These are phyloP conservation scores for Sepioteuthis lessoniana DNA, from an alignment of 2,888 invertebrate genomes.

Conservation along the genomic window DNA sequence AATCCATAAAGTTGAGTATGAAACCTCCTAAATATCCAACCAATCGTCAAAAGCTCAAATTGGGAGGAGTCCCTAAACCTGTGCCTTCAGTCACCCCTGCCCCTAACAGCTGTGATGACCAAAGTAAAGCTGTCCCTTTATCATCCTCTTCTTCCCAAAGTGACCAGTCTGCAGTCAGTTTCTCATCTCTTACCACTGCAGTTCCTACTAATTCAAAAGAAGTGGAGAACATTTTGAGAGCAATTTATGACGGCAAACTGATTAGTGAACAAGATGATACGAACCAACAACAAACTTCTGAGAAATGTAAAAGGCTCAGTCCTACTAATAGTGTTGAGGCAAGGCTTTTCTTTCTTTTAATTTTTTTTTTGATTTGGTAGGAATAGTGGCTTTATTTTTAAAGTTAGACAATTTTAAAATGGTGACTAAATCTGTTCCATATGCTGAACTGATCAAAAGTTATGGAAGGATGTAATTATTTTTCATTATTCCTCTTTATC, in stretches of 20 bases:
- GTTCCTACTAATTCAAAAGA: neutral
- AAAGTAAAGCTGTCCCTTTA: neutral
- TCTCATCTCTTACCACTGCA: neutral
- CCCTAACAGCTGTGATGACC: neutral
- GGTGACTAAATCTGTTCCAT: too few relatives aligned
- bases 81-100: neutral
- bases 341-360: neutral
- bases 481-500: too few relatives aligned
- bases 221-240: constrained; percentile 35
- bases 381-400: too few relatives aligned
- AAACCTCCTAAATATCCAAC: neutral
- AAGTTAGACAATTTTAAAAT: too few relatives aligned
- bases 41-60: constrained; percentile 2
- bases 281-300: neutral
- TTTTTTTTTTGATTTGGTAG: too few relatives aligned
- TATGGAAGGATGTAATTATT: too few relatives aligned
- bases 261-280: neutral
- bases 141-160: neutral
- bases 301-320: neutral
- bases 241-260: neutral
- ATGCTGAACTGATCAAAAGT: too few relatives aligned
- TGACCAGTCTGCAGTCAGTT: neutral
- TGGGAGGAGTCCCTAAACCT: neutral
- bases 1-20: neutral
- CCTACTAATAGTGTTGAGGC: neutral